phyloP scores from a whole-genome alignment of 2,113 vertebrate genomes.

The Dasyornis broadbenti region DNA sequence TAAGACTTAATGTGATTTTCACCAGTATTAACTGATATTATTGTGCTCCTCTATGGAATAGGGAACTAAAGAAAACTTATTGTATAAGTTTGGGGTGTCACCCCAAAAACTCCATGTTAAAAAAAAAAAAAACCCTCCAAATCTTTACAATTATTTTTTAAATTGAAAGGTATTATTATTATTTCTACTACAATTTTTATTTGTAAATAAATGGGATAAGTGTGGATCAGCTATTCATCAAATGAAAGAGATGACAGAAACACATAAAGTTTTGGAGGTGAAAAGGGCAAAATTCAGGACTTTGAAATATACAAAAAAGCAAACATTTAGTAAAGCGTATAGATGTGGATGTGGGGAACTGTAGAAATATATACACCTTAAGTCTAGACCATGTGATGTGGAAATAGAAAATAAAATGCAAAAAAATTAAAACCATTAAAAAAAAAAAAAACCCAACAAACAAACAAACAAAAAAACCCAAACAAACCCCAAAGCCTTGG shows the following conservation, averaged over 20 bases:
- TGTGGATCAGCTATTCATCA: neutral
- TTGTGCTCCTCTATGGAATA: neutral
- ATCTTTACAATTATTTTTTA: neutral
- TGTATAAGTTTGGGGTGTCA: neutral
- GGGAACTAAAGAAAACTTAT: neutral
- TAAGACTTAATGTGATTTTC: neutral
- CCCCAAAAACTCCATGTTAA: neutral
- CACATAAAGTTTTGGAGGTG: neutral
- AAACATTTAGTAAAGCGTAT: neutral
- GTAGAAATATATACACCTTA: neutral
- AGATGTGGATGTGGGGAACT: neutral
- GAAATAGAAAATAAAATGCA: neutral
- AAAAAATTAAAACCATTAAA: neutral
- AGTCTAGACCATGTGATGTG: neutral
- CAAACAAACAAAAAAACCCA: neutral
- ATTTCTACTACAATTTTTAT: neutral
- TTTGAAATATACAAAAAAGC: neutral
- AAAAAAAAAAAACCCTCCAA: fast-evolving
- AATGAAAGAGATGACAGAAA: neutral
- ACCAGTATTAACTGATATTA: neutral
- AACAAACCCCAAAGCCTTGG: neutral
- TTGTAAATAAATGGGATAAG: neutral
- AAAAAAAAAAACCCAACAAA: neutral
- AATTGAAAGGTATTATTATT: neutral
- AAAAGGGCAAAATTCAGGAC: neutral